Conservation (phyloP, 2,888 invertebrate species). For the Calephelis perditalis region DNA sequence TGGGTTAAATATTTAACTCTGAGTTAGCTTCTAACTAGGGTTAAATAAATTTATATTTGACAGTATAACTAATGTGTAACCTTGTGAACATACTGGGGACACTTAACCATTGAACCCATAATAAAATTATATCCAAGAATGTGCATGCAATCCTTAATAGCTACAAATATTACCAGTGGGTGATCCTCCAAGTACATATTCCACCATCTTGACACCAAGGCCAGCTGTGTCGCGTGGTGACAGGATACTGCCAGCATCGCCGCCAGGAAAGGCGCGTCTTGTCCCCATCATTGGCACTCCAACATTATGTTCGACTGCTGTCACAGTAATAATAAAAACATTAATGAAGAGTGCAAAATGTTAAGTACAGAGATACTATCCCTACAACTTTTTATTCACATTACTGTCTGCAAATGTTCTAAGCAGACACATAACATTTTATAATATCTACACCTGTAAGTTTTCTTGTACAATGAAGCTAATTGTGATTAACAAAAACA, state of each 20-base stretch:
- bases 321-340: slow-evolving; percentile 15
- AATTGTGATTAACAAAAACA: too few species aligned
- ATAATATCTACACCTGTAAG: too few species aligned
- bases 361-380: not conserved
- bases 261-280: slow-evolving; percentile 82
- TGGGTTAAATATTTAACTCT: too few species aligned
- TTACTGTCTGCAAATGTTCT: not conserved
- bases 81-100: too few species aligned
- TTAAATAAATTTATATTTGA: too few species aligned
- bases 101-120: too few species aligned
- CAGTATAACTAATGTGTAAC: too few species aligned
- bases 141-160: too few species aligned
- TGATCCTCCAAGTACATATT: slow-evolving; percentile 96
- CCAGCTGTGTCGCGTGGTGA: slow-evolving; percentile 94
- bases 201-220: slow-evolving; percentile 98
- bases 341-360: not conserved
- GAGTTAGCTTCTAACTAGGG: too few species aligned
- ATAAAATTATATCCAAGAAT: too few species aligned
- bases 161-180: slow-evolving; percentile 79
- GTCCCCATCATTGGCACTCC: slow-evolving; percentile 82
- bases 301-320: slow-evolving; percentile 68
- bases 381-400: not conserved
- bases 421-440: too few species aligned
- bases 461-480: too few species aligned
- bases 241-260: slow-evolving; percentile 80